These are phyloP conservation scores for Periphyllus acericola DNA, from an alignment of 2,888 invertebrate species.

Conservation along the genomic window DNA sequence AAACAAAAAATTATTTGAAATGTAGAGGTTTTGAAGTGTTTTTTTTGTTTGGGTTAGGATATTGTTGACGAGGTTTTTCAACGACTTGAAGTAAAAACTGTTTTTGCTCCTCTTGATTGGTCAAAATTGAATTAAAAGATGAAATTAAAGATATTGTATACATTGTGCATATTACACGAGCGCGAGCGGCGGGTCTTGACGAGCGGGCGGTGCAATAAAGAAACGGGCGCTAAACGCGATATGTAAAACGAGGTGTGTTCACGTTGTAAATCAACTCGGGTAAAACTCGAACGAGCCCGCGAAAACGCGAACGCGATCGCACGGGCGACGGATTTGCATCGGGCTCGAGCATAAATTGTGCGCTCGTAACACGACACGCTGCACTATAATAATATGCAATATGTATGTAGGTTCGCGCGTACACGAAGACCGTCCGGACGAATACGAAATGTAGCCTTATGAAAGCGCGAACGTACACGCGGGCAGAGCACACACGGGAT, in stretches of 20 bases:
- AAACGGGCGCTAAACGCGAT: neutral
- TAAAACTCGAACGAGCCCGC: neutral
- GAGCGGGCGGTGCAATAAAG: neutral
- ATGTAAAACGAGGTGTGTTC: conserved; percentile 9
- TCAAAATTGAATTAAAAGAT: too few species aligned
- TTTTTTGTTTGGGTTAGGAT: too few species aligned
- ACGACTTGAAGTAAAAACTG: too few species aligned
- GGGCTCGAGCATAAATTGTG: neutral
- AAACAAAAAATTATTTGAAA: too few species aligned
- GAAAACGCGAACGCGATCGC: neutral
- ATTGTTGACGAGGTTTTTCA: too few species aligned
- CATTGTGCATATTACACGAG: neutral
- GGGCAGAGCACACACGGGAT: too few species aligned
- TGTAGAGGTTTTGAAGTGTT: too few species aligned
- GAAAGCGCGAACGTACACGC: neutral
- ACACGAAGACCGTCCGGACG: neutral
- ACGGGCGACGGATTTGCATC: neutral
- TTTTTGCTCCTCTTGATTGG: too few species aligned
- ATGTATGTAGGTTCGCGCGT: neutral
- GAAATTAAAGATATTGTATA: too few species aligned
- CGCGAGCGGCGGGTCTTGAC: neutral
- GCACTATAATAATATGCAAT: too few species aligned
- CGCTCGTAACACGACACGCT: too few species aligned
- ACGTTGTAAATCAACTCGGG: neutral
- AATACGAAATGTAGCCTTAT: neutral